phyloP scores from a whole-genome alignment of 2,888 invertebrate genomes.

The Drosophila percnosoma region DNA sequence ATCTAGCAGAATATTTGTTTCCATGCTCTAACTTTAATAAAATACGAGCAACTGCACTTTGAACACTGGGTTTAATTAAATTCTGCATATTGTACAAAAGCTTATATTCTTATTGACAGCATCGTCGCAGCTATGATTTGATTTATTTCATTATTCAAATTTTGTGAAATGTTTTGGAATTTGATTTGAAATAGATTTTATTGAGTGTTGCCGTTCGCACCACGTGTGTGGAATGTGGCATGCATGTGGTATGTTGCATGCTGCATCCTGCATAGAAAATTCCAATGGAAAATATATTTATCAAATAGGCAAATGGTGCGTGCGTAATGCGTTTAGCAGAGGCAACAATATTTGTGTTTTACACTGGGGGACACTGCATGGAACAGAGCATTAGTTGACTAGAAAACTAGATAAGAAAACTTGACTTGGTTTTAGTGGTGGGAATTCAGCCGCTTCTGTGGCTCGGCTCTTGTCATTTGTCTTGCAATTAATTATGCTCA shows the following conservation, averaged over 20 bases:
- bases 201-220: constrained; percentile 34
- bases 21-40: background rate
- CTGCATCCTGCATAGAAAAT: constrained; percentile 6
- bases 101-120: background rate
- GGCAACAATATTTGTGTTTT: constrained; percentile 11
- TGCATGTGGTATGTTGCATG: background rate
- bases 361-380: background rate
- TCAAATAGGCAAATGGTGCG: constrained; percentile 21
- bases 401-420: background rate
- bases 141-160: constrained; percentile 24
- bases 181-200: constrained; percentile 50
- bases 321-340: constrained; percentile 35
- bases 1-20: background rate
- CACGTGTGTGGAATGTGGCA: constrained; percentile 5
- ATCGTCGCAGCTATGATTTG: constrained; percentile 24
- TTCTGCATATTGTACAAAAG: background rate
- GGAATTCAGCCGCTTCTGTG: constrained; percentile 24
- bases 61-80: background rate
- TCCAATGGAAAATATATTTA: constrained; percentile 16
- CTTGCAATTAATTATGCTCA: constrained; percentile 77
- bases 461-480: constrained; percentile 70
- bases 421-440: constrained; percentile 16
- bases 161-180: constrained; percentile 38
- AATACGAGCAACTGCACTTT: background rate
- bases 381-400: background rate